Percentiles rank a stretch among this genome's conserved stretches.
Conservation (phyloP, 2,797 vertebrate species). For the Miopithecus talapoin region DNA sequence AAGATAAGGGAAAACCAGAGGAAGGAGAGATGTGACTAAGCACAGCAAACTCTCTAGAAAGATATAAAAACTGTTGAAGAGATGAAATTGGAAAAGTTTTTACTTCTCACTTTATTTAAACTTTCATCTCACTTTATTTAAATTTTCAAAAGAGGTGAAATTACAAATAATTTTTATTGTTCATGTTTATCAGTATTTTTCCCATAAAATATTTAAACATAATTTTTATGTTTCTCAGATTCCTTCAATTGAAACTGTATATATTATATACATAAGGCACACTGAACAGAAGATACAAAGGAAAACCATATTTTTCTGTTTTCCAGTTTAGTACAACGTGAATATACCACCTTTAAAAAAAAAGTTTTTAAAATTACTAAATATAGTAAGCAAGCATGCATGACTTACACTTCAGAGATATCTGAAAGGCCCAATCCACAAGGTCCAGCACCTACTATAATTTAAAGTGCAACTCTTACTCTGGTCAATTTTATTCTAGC, state of each 20-base stretch:
- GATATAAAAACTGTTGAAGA: background rate
- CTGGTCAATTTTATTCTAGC: background rate
- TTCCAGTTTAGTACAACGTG: background rate
- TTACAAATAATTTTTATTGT: background rate
- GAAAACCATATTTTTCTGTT: background rate
- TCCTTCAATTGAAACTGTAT: constrained; percentile 3
- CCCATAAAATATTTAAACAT: constrained; percentile 18
- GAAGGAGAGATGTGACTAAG: background rate
- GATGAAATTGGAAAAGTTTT: background rate
- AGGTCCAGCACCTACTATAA: background rate
- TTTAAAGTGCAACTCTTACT: background rate
- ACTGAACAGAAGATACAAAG: constrained; percentile 1
- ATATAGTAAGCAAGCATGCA: background rate
- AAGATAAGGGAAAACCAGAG: background rate
- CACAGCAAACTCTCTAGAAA: background rate
- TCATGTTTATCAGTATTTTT: background rate
- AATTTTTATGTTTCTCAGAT: constrained; percentile 21
- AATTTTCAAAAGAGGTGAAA: background rate
- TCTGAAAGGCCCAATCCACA: background rate
- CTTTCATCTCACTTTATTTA: constrained; percentile 23
- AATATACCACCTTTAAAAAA: background rate
- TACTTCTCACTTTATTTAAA: constrained; percentile 18
- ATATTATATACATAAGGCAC: background rate
- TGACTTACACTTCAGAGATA: background rate
- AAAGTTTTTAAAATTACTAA: constrained; percentile 37